These are phyloP conservation scores for Cancer borealis DNA, from an alignment of 2,888 invertebrate species.

Conservation along the genomic window DNA sequence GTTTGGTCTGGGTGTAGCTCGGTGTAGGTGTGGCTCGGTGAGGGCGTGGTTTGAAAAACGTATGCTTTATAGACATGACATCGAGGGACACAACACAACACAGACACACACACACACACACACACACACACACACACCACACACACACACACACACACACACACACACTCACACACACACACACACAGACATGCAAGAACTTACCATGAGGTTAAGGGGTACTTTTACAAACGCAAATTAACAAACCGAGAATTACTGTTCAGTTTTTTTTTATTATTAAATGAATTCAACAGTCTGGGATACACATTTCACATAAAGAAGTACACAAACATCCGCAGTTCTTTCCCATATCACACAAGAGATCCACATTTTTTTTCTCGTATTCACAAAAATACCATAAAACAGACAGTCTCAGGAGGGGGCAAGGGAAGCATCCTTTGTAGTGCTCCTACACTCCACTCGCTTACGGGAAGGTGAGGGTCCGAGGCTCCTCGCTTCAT, in stretches of 20 bases:
- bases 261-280: constrained; percentile 8
- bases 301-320: constrained; percentile 3
- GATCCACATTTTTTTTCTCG: background rate
- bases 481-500: background rate
- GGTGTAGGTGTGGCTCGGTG: background rate
- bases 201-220: background rate
- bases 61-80: too few relatives aligned
- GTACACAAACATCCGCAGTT: background rate
- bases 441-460: background rate
- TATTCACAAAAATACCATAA: background rate
- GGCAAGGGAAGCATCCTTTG: constrained; percentile 20
- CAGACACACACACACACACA: background rate
- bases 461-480: background rate
- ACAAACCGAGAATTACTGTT: background rate
- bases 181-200: background rate
- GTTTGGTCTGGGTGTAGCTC: background rate
- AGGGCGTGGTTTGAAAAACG: too few relatives aligned
- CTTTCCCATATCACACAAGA: background rate
- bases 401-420: background rate
- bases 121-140: too few relatives aligned
- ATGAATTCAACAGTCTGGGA: constrained; percentile 20
- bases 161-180: too few relatives aligned
- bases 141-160: too few relatives aligned
- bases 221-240: background rate
- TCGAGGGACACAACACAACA: too few relatives aligned